Evolutionary conservation across 37 sponge, comb jelly and placozoan species (phyloP), one percentile per base, ranked within the genome.

Genomic region (Ianthella basta): DNA sequence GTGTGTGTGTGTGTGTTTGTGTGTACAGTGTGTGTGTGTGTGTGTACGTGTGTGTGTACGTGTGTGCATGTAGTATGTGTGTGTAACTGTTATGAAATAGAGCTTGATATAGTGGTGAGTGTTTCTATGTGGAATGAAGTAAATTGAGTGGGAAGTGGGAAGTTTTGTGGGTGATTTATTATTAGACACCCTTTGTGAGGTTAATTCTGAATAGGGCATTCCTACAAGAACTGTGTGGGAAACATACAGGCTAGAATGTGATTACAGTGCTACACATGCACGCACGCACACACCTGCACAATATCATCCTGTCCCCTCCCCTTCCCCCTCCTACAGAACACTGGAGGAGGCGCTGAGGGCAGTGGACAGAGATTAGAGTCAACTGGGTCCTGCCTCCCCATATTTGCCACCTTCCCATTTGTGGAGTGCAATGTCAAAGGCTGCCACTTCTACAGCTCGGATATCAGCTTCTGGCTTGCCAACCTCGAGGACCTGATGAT

Each of bases 41-140:
- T 70, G 83, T 75, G 77, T 65, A 80, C 37, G 81, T 67, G 84
- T 39, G 80, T 63, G 84, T 75, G 80, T 33, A 80, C 65, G 84
- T 84, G 72, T 84, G 80, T 79, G 74, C 68, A 60, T 33, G 34
- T 41, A 55, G 55, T 38, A 65, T 36, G 73, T 84, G 25, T 3
- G 72, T 33, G 39, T 70, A n/a, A 39, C 44, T 38, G 54, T 20
- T 38, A 25, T 80, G 34, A 84, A 41, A 33, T n/a, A n/a, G n/a
- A n/a, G n/a, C n/a, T n/a, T n/a, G n/a, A n/a, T n/a, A n/a, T n/a
- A n/a, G n/a, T n/a, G n/a, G n/a, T n/a, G n/a, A n/a, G n/a, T n/a
- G n/a, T n/a, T n/a, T n/a, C n/a, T n/a, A n/a, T n/a, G n/a, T n/a
- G n/a, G n/a, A n/a, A n/a, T n/a, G n/a, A n/a, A n/a, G n/a, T n/a